A percentile compares a stretch with the other conserved stretches of the same genome.
phyloP scores from a whole-genome alignment of 2,113 vertebrate species.

The Pimephales promelas region DNA sequence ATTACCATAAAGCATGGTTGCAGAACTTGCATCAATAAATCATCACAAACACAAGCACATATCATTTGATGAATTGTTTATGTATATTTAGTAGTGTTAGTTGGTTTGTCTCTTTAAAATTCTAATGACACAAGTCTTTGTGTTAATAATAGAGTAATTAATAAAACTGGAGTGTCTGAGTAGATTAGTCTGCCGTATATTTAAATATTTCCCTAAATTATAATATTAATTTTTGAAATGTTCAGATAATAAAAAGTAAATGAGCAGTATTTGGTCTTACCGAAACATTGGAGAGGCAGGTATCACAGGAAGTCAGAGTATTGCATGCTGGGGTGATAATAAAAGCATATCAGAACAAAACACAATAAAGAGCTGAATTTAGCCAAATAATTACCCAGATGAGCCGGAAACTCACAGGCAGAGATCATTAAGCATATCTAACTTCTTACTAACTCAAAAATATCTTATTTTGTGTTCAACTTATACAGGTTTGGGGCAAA shows the following conservation, averaged over 20 bases:
- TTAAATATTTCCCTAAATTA: neutral
- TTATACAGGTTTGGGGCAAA: too few relatives aligned
- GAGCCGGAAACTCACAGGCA: neutral
- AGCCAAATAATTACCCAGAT: neutral
- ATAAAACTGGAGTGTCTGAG: neutral
- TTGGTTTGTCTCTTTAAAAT: too few relatives aligned
- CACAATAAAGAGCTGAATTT: neutral
- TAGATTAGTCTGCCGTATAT: neutral
- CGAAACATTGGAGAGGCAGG: conserved; percentile 48
- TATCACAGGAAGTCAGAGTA: conserved; percentile 38
- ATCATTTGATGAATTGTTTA: too few relatives aligned
- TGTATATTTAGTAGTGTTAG: too few relatives aligned
- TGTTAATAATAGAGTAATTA: neutral
- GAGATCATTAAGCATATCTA: neutral
- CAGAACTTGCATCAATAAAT: too few relatives aligned
- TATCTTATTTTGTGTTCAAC: too few relatives aligned
- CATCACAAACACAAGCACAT: too few relatives aligned
- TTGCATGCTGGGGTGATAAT: conserved; percentile 18
- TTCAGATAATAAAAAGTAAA: neutral
- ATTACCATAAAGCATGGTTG: too few relatives aligned
- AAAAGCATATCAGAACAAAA: neutral
- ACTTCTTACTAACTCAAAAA: too few relatives aligned
- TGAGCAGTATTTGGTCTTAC: neutral
- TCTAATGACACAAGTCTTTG: too few relatives aligned
- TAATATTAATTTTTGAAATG: neutral